Evolutionary conservation across 2,888 invertebrate species (phyloP).

Genomic region (Aricia artaxerxes): DNA sequence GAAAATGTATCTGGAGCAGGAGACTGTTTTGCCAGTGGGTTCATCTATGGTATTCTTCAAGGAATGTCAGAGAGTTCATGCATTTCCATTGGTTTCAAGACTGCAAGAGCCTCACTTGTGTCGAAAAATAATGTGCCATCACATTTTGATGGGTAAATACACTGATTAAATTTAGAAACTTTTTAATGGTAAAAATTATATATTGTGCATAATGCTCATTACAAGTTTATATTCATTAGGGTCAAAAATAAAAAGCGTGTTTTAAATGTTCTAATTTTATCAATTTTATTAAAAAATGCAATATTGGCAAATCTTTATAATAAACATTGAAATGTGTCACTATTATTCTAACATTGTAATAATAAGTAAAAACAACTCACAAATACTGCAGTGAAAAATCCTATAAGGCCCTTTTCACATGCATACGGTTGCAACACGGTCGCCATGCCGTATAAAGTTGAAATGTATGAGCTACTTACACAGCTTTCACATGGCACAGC

Average conservation of each 20-base stretch:
- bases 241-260: not conserved
- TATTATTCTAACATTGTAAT: not conserved
- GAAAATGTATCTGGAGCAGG: slow-evolving; percentile 92
- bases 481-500: too few relatives aligned
- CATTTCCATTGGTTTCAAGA: slow-evolving; percentile 81
- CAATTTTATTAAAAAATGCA: not conserved
- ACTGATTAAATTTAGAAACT: too few relatives aligned
- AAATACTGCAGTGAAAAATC: not conserved
- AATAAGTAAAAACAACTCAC: not conserved
- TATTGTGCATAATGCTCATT: not conserved
- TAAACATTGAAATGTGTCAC: not conserved
- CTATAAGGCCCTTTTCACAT: not conserved
- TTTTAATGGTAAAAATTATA: too few relatives aligned
- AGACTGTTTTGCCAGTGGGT: slow-evolving; percentile 87
- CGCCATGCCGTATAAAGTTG: too few relatives aligned
- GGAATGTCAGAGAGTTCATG: slow-evolving; percentile 79
- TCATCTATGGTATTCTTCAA: slow-evolving; percentile 82
- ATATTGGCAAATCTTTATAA: not conserved
- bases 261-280: not conserved
- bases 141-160: slow-evolving; percentile 43
- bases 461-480: too few relatives aligned
- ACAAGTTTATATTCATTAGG: not conserved
- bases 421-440: too few relatives aligned
- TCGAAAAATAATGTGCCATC: slow-evolving; percentile 81
- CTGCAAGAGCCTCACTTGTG: slow-evolving; percentile 81